These are phyloP conservation scores for Gambelia wislizenii DNA, from an alignment of 2,797 vertebrate species.

Conservation along the genomic window DNA sequence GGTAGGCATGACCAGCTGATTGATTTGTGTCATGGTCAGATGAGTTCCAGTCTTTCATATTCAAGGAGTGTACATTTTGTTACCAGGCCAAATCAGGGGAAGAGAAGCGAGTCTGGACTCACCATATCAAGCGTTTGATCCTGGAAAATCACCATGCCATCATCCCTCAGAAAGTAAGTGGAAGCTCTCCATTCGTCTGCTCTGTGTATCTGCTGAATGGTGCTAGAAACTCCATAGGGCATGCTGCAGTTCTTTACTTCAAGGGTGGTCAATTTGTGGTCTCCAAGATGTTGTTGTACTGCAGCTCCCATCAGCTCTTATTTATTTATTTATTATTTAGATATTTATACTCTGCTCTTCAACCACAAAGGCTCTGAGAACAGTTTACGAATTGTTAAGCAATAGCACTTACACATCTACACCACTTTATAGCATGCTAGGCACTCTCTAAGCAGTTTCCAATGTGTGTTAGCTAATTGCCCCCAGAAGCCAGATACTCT, in stretches of 20 bases:
- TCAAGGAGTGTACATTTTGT: not conserved
- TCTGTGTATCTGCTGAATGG: not conserved
- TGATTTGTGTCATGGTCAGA: not conserved
- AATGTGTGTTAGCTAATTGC: too few species aligned
- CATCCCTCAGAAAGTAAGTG: conserved; percentile 89
- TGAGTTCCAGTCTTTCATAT: not conserved
- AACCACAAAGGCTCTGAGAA: too few species aligned
- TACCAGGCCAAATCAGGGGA: conserved; percentile 89
- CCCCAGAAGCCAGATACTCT: too few species aligned
- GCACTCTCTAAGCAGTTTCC: too few species aligned
- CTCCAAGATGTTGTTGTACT: not conserved
- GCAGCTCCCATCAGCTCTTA: not conserved
- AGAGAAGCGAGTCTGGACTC: conserved; percentile 93
- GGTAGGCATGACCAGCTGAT: too few species aligned
- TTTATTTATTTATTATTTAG: too few species aligned
- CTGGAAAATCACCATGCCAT: conserved; percentile 95
- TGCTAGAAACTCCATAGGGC: not conserved
- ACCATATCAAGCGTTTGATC: conserved; percentile 97
- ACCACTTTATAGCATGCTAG: too few species aligned
- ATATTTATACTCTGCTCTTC: too few species aligned
- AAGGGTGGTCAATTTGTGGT: not conserved
- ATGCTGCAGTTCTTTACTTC: not conserved
- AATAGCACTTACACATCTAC: too few species aligned
- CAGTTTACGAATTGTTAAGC: too few species aligned
- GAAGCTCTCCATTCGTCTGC: not conserved